Percentiles rank a stretch among this genome's conserved stretches.
These are phyloP conservation scores for Wiebesia pumilae DNA, from an alignment of 1,140 invertebrate genomes.

Conservation along the genomic window DNA sequence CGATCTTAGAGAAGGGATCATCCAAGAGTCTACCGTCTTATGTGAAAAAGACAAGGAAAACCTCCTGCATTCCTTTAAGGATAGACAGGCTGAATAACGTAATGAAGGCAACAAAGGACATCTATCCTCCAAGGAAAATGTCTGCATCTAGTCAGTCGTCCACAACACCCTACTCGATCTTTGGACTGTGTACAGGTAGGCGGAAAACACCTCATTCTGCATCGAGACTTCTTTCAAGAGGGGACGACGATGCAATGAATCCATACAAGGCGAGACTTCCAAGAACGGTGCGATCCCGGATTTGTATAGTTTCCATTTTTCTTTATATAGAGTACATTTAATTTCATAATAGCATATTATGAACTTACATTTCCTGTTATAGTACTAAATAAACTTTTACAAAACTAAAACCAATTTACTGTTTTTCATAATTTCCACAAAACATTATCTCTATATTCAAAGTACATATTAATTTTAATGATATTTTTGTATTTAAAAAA, in stretches of 20 bases:
- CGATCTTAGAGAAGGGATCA: conserved; percentile 29
- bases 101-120: conserved; percentile 52
- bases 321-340: neutral
- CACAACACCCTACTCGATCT: conserved; percentile 67
- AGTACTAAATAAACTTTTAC: neutral
- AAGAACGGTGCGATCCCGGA: conserved; percentile 38
- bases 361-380: neutral
- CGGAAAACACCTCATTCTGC: conserved; percentile 54
- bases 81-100: conserved; percentile 56
- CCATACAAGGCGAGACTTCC: conserved; percentile 36
- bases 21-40: conserved; percentile 66
- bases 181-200: conserved; percentile 69
- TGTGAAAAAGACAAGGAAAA: conserved; percentile 61
- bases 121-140: conserved; percentile 54
- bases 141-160: conserved; percentile 52
- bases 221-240: conserved; percentile 54
- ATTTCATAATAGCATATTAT: neutral
- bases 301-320: neutral
- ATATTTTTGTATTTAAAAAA: neutral
- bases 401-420: neutral
- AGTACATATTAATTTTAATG: neutral
- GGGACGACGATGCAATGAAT: conserved; percentile 31
- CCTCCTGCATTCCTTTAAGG: conserved; percentile 62
- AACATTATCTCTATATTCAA: neutral
- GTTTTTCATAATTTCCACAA: neutral